These are phyloP conservation scores for Turdus rufiventris DNA, from an alignment of 2,113 vertebrate genomes.

Conservation along the genomic window DNA sequence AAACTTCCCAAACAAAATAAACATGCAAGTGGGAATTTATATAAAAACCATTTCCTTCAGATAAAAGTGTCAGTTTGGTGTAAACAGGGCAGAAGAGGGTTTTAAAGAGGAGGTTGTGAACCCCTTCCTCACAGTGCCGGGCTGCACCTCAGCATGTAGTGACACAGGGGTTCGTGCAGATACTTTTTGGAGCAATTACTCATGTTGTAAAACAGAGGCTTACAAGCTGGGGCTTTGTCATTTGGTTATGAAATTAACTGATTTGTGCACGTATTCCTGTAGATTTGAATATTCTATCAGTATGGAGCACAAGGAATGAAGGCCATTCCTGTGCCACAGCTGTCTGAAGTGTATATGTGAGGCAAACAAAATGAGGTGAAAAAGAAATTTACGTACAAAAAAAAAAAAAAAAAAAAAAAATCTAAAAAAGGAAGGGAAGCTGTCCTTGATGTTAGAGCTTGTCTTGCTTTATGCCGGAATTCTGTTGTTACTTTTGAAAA, in stretches of 20 bases:
- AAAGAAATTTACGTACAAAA: background rate
- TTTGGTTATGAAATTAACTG: slow-evolving; percentile 34
- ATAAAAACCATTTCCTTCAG: background rate
- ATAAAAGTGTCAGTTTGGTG: background rate
- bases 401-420: background rate
- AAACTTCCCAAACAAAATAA: background rate
- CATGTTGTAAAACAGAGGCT: slow-evolving; percentile 29
- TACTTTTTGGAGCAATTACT: slow-evolving; percentile 34
- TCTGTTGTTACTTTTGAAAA: slow-evolving; percentile 80
- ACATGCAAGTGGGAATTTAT: background rate
- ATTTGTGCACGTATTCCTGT: background rate
- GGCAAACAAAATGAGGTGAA: background rate
- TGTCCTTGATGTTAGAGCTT: slow-evolving; percentile 61
- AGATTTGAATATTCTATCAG: slow-evolving; percentile 30
- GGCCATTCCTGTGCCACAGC: background rate
- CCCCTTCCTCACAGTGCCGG: background rate
- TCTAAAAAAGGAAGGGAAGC: slow-evolving; percentile 16
- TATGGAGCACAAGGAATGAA: background rate
- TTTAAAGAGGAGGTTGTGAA: background rate
- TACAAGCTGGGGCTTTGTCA: slow-evolving; percentile 41
- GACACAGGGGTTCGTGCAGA: background rate
- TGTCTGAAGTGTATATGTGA: background rate
- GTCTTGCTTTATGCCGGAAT: slow-evolving; percentile 77
- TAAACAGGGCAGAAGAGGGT: background rate
- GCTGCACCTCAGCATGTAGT: background rate